Base-by-base conservation (phyloP, 2,797 vertebrate genomes). In the Pempheris klunzingeri region DNA sequence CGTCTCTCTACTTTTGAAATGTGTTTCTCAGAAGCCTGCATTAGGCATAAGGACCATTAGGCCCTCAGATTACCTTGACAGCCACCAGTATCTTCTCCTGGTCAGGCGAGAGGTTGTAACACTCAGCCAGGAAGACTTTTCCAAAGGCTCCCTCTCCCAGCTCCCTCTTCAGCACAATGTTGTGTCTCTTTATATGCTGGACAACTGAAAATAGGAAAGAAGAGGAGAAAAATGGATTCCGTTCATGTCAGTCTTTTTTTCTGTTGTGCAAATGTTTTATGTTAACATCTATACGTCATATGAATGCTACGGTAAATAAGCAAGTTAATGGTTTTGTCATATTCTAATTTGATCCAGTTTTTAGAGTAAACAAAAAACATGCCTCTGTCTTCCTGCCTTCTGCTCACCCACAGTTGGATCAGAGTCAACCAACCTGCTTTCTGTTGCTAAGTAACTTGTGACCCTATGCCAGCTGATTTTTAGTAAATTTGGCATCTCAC, bases 101-200 rank as follows among this genome's bases (percentile, higher is more conserved):
- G 77, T 98, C 97, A 0, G 96, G 95, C 74, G 95, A 97, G 65
- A 99, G 95, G 92, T 98, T 99, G 88, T 98, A 98, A 89, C 98
- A 99, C 91, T 99, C 98, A 0, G 98, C 98, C 79, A 99, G 92
- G 90, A 99, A 99, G 79, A 99, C 98, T 93, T 99, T 99, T 36
- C 98, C 98, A 75, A 99, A 99, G 43, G 98, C 98, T 87, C 98
- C 98, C 94, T 99, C 98, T 74, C 98, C 98, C 59, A 99, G 94
- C 88, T 99, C 98, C 83, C 97, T 95, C 93, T 99, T 99, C 87
- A 99, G 94, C 80, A 99, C 97, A 0, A 99, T 99, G 93, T 98
- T 99, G 88, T 99, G 98, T 66, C 98, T 95, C 90, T 99, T 99
- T 80, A 99, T 99, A 77, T 99, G 98, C 85, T 99, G 98, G 85